Evolutionary conservation across 2,797 vertebrate species (phyloP).

Genomic region (Champsocephalus gunnari): DNA sequence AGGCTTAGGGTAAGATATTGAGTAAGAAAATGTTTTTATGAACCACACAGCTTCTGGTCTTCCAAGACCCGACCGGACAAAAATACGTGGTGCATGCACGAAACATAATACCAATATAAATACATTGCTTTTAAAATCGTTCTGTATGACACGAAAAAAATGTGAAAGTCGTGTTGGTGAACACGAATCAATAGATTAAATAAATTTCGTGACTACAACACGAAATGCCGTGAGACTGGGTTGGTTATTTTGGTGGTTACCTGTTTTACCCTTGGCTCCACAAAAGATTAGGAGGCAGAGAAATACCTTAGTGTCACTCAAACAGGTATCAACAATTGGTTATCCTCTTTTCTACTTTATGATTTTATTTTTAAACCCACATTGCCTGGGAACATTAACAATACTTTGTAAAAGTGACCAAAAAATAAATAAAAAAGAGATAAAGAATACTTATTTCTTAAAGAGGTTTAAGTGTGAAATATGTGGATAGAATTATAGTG

Average conservation of each 20-base stretch:
- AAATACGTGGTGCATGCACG: no score
- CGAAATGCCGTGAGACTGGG: no score
- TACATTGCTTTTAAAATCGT: no score
- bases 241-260: constrained; percentile 21
- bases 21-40: no score
- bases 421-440: neutral
- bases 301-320: neutral
- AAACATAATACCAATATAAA: no score
- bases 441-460: constrained; percentile 2
- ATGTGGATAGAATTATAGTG: constrained; percentile 2
- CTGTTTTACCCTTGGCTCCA: neutral
- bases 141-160: no score
- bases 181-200: no score
- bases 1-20: no score
- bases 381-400: neutral
- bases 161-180: no score
- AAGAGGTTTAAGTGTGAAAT: neutral
- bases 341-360: constrained; percentile 8
- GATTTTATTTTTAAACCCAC: constrained; percentile 12
- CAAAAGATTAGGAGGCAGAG: neutral
- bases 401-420: neutral
- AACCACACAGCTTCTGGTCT: no score
- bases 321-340: constrained; percentile 17
- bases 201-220: no score
- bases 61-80: no score